Evolutionary conservation across 2,888 invertebrate genomes (phyloP), one percentile per base, ranked within the genome.

Genomic region (Pseudococcus longispinus): DNA sequence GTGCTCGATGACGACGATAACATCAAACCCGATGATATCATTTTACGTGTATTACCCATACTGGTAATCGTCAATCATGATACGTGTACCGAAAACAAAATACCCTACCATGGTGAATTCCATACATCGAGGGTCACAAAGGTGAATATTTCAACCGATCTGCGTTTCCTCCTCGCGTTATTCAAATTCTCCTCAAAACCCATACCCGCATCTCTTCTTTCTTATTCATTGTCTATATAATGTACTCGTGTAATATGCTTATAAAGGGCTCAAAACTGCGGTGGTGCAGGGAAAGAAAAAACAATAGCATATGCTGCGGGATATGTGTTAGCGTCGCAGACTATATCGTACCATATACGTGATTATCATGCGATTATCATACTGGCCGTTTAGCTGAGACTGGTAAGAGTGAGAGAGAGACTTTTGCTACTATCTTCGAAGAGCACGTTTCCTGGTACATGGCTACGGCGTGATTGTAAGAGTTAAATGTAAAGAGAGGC

Each of bases 281-380:
- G 37, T 65, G 65, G 11, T 65, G 82, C 6, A 82, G 80, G 0
- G 8, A 37, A 82, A 82, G 23, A 82, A 60, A 55, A 60, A 80
- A 86, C 86, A 86, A 86, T 86, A 32, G 77, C 8, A 80, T 42
- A 44, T 77, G 86, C 86, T 86, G 86, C 86, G 86, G 86, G 86
- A 86, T 86, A 77, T 86, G 86, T 86, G 86, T 86, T 86, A 86
- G 86, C 55, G 26, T 80, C 29, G 77, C 44, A 77, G 51, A 77
- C 51, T 77, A 15, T 70, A 60, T 60, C 29, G 70, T 70, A 70
- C 20, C 26, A 15, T 29, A 77, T 77, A 86, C 86, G 77, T 86
- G 86, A 86, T 86, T 86, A 86, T 86, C 86, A 80, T 86, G 86
- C 86, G 86, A 86, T 86, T 86, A 86, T 86, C 86, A 86, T 86